Conservation (phyloP, 2,113 vertebrate genomes). For the Alligator sinensis region DNA sequence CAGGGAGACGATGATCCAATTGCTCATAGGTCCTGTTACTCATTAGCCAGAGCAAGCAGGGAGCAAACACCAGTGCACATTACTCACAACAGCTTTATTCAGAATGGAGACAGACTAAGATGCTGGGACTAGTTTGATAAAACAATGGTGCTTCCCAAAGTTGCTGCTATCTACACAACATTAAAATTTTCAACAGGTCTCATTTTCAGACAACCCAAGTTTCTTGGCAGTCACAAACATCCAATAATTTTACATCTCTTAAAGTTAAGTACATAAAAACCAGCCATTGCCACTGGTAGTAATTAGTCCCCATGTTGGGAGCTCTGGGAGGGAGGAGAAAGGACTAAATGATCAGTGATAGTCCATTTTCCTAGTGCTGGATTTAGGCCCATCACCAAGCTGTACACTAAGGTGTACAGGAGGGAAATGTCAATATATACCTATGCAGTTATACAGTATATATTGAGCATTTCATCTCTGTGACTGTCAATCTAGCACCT, state of each 20-base stretch:
- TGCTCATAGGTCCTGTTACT: too few relatives aligned
- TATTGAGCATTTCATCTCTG: background rate
- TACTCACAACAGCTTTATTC: too few relatives aligned
- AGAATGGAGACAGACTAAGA: too few relatives aligned
- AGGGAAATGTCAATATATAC: too few relatives aligned
- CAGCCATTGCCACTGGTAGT: fast-evolving
- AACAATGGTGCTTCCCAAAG: background rate
- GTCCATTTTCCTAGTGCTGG: background rate
- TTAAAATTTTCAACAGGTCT: background rate
- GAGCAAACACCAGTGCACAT: too few relatives aligned
- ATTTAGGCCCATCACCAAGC: background rate
- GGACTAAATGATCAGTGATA: background rate
- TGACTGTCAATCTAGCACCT: background rate
- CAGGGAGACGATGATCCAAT: too few relatives aligned
- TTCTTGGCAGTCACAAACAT: background rate
- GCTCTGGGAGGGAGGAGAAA: background rate
- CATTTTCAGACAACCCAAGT: background rate
- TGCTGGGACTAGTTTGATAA: background rate
- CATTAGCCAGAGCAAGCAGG: too few relatives aligned
- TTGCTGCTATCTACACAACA: background rate
- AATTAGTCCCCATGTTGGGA: background rate
- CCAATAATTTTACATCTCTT: background rate
- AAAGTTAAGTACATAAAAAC: fast-evolving
- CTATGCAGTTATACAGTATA: too few relatives aligned
- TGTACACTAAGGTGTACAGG: too few relatives aligned